phyloP scores from a whole-genome alignment of 1,140 invertebrate genomes.

The Drosophila sturtevanti region DNA sequence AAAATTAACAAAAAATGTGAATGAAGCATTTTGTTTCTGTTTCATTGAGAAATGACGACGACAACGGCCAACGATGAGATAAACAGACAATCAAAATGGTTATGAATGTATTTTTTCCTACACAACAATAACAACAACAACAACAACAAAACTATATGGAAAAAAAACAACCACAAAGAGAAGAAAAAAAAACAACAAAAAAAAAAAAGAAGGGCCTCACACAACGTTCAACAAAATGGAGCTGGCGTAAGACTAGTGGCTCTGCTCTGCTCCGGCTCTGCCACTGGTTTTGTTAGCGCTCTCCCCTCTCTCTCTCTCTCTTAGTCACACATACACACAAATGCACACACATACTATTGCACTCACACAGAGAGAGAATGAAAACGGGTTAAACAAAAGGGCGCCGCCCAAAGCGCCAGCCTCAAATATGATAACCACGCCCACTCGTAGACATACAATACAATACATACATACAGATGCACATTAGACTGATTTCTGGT shows the following conservation, averaged over 20 bases:
- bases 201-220: constrained; percentile 39
- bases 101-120: constrained; percentile 25
- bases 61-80: constrained; percentile 36
- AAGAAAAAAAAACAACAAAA: constrained; percentile 49
- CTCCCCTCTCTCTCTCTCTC: no score
- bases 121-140: not conserved
- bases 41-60: constrained; percentile 63
- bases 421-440: constrained; percentile 63
- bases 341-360: not conserved
- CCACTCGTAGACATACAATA: constrained; percentile 40
- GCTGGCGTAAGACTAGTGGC: constrained; percentile 64
- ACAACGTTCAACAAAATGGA: constrained; percentile 52
- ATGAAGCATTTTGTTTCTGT: constrained; percentile 68
- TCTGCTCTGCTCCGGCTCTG: constrained; percentile 53
- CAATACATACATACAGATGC: no score
- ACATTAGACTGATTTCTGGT: not conserved
- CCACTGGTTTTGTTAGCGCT: constrained; percentile 64
- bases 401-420: constrained; percentile 72
- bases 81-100: constrained; percentile 74
- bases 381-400: constrained; percentile 51
- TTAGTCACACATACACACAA: constrained; percentile 39
- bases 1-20: constrained; percentile 69
- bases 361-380: constrained; percentile 34
- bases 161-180: constrained; percentile 72
- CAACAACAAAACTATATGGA: not conserved